Percentiles rank a stretch among this genome's conserved stretches.
Conservation (phyloP, 2,888 invertebrate species). For the Lysandra coridon region DNA sequence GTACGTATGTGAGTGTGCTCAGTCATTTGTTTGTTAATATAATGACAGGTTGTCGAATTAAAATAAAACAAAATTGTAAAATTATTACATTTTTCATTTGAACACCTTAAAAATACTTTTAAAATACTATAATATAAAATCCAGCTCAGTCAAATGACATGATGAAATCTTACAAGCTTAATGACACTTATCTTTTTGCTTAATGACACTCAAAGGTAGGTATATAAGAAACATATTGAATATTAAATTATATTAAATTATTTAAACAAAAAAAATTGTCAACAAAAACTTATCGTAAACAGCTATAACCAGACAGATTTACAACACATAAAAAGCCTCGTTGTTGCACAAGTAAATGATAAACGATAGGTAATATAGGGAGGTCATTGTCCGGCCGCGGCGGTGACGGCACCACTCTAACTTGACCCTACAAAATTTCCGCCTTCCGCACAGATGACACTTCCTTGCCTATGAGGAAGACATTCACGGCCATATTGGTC, state of each 20-base stretch:
- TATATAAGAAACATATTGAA: not conserved
- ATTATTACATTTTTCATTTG: slow-evolving; percentile 50
- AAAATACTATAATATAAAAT: not conserved
- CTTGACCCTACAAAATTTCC: slow-evolving; percentile 40
- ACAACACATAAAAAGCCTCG: not conserved
- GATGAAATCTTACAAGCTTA: not conserved
- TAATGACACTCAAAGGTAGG: not conserved
- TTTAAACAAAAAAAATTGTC: not conserved
- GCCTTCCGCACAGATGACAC: slow-evolving; percentile 39
- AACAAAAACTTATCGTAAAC: not conserved
- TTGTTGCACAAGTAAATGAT: not conserved
- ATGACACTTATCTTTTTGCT: not conserved
- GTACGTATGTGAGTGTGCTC: slow-evolving; percentile 83
- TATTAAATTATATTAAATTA: not conserved
- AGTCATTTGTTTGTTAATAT: slow-evolving; percentile 84
- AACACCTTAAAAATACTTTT: not conserved
- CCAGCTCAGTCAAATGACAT: not conserved
- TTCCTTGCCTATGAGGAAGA: slow-evolving; percentile 34
- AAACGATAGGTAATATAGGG: slow-evolving; percentile 21
- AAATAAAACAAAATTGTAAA: slow-evolving; percentile 80
- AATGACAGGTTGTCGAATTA: slow-evolving; percentile 89
- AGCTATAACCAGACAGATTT: not conserved
- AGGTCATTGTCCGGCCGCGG: slow-evolving; percentile 43
- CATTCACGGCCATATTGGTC: slow-evolving; percentile 1
- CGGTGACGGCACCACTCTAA: slow-evolving; percentile 35